A percentile compares a stretch with the other conserved stretches of the same genome.
Conservation (phyloP, 2,113 vertebrate species). For the Oceanites oceanicus region DNA sequence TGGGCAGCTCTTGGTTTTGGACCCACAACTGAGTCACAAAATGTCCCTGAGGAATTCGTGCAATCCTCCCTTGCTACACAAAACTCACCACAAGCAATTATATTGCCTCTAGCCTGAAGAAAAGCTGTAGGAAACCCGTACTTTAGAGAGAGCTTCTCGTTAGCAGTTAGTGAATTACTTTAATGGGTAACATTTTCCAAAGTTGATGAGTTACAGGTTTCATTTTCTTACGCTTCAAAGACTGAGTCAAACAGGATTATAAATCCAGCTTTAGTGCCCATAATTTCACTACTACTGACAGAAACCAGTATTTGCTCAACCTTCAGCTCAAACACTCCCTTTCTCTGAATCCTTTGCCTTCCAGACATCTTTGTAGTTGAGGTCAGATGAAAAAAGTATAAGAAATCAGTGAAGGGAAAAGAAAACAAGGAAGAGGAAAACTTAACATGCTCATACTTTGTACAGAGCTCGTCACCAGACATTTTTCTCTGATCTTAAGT, state of each 20-base stretch:
- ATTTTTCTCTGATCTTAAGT: neutral
- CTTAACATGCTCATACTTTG: fast-evolving
- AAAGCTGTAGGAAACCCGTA: neutral
- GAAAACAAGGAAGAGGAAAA: neutral
- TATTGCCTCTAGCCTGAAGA: neutral
- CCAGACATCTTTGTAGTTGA: neutral
- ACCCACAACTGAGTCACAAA: neutral
- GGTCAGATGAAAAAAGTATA: neutral
- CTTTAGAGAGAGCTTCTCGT: neutral
- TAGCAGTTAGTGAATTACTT: neutral
- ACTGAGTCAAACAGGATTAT: neutral
- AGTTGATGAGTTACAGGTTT: neutral
- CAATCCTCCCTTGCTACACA: neutral
- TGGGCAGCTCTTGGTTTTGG: neutral
- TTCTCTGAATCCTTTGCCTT: neutral
- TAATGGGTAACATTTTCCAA: neutral
- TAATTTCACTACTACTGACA: neutral
- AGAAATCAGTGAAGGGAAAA: neutral
- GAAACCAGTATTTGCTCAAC: neutral
- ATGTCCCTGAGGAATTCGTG: fast-evolving
- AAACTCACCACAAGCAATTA: neutral
- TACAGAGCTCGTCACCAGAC: fast-evolving
- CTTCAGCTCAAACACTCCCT: fast-evolving
- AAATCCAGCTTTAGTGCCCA: neutral
- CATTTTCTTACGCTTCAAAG: fast-evolving